Evolutionary conservation across 2,888 invertebrate genomes (phyloP).

Genomic region (Camptogramma bilineatum): DNA sequence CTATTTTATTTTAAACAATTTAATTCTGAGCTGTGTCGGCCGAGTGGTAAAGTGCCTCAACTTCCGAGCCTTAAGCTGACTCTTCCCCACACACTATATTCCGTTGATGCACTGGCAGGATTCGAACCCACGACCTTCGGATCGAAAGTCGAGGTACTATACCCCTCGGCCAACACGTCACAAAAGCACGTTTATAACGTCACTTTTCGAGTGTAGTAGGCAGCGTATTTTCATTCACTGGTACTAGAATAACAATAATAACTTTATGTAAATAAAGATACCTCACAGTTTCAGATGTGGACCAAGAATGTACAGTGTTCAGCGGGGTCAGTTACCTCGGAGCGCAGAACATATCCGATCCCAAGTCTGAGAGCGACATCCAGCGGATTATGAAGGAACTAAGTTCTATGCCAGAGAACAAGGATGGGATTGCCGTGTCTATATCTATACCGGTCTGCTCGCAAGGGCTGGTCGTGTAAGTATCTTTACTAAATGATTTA

Average conservation of each 20-base stretch:
- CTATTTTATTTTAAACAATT: too few relatives aligned
- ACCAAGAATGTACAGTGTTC: slow-evolving; percentile 96
- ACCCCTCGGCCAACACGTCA: too few relatives aligned
- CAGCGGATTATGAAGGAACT: slow-evolving; percentile 96
- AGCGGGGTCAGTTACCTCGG: slow-evolving; percentile 97
- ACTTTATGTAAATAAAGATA: slow-evolving; percentile 35
- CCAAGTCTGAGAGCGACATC: slow-evolving; percentile 96
- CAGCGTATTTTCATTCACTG: background rate
- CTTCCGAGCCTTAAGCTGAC: too few relatives aligned
- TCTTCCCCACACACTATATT: too few relatives aligned
- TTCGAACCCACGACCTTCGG: too few relatives aligned
- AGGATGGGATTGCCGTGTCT: slow-evolving; percentile 94
- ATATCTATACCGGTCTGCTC: slow-evolving; percentile 97
- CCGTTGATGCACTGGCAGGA: too few relatives aligned
- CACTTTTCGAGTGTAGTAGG: too few relatives aligned
- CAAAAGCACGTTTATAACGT: too few relatives aligned
- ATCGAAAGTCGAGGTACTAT: too few relatives aligned
- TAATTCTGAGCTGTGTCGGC: too few relatives aligned
- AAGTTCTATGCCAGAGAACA: slow-evolving; percentile 90
- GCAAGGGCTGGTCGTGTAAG: slow-evolving; percentile 97
- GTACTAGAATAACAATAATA: background rate
- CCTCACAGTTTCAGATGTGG: slow-evolving; percentile 89
- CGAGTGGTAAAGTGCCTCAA: too few relatives aligned
- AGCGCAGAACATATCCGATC: slow-evolving; percentile 95
- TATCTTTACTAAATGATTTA: slow-evolving; percentile 38